Base-by-base conservation (phyloP, 2,797 vertebrate genomes). In the Gallirallus australis region DNA sequence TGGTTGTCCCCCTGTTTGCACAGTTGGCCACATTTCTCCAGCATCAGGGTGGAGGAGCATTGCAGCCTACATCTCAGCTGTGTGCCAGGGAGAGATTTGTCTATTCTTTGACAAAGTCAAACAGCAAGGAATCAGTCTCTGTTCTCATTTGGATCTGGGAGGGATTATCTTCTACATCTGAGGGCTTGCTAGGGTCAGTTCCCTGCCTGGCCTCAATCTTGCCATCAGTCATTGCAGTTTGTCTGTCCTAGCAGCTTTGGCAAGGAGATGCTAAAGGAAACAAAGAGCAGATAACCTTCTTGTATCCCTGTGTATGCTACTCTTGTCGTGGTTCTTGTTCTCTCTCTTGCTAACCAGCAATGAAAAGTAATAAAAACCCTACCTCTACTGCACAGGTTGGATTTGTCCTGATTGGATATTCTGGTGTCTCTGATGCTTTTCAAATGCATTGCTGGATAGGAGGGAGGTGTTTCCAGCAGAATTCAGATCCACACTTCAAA, bases 381-480 rank as follows among this genome's bases (percentile, higher is more conserved):
- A 37, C 35, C 35, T 21, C 28, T 39, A 3, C 13, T 33, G 28
- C 31, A 19, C 14, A 9, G 12, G n/a, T 8, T 68, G 69, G 23
- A 31, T 81, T 68, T 83, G 60, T 50, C 75, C 63, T 37, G 33
- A 6, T 33, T 37, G 50, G 54, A 25, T 17, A 47, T 66, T 37
- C 75, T 87, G 63, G 35, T 39, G 69, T 15, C 45, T 53, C 48
- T 60, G 60, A 57, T 70, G 68, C 4, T 42, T 80, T 82, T 53
- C 71, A 72, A 86, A 65, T 42, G 25, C 48, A 6, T 7, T 56
- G 14, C 37, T 42, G 33, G 37, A 21, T 0, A 45, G 40, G 11
- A 83, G 70, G 40, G 65, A 82, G n/a, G 15, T 20, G 28, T 65
- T 87, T 82, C 83, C 86, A 86, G 77, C 31, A 86, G 54, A 61